Conservation (phyloP, 2,113 vertebrate genomes). For the Heterotis niloticus region DNA sequence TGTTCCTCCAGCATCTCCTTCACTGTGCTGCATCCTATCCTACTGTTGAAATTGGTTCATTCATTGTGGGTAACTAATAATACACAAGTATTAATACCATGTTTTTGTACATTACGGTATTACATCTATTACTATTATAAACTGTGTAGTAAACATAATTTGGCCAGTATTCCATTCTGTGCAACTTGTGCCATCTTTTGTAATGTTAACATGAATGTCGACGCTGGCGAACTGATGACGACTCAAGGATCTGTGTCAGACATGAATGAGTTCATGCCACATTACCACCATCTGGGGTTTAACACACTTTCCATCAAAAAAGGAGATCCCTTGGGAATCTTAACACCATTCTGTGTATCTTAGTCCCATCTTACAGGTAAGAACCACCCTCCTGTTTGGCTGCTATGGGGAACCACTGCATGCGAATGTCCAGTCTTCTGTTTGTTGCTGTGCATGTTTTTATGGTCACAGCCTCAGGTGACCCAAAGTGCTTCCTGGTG, state of each 20-base stretch:
- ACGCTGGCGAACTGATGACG: background rate
- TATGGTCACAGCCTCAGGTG: constrained; percentile 9
- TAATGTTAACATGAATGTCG: background rate
- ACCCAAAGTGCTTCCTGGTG: background rate
- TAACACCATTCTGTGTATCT: constrained; percentile 21
- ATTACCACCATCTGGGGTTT: background rate
- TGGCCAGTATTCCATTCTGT: too few species aligned
- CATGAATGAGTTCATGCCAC: background rate
- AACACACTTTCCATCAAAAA: constrained; percentile 2
- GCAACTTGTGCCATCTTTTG: too few species aligned
- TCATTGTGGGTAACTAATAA: too few species aligned
- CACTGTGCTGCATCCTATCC: too few species aligned
- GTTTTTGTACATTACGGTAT: too few species aligned
- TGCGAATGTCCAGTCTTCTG: background rate
- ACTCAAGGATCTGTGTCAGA: background rate
- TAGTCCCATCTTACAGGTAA: constrained; percentile 24
- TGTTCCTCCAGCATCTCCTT: too few species aligned
- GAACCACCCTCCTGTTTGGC: background rate
- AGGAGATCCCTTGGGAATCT: constrained; percentile 20
- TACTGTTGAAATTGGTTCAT: too few species aligned
- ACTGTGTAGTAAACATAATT: too few species aligned
- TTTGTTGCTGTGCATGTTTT: constrained; percentile 3
- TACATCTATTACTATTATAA: too few species aligned
- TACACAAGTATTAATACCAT: too few species aligned
- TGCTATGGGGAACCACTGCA: constrained; percentile 15